These are phyloP conservation scores for Eupithecia subumbrata DNA, from an alignment of 2,888 invertebrate genomes.

Conservation along the genomic window DNA sequence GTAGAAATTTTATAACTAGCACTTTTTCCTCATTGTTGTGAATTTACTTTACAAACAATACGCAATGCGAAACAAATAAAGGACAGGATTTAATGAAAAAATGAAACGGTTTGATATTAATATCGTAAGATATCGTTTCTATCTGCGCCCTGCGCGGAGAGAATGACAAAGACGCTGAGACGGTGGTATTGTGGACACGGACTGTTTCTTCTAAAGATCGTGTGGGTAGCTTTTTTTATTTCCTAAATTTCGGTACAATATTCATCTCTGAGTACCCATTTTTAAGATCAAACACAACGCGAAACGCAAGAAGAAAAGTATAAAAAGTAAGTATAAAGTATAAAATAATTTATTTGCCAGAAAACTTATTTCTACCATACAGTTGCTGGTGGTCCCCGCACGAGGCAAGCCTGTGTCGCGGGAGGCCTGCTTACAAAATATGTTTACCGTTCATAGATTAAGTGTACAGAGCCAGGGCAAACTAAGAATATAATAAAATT, in stretches of 20 bases:
- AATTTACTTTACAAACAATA: slow-evolving; percentile 30
- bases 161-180: slow-evolving; percentile 58
- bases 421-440: too few relatives aligned
- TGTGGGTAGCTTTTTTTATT: neutral
- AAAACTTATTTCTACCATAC: too few relatives aligned
- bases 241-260: neutral
- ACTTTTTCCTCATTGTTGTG: slow-evolving; percentile 11
- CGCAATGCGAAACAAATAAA: slow-evolving; percentile 53
- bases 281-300: neutral
- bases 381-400: too few relatives aligned
- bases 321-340: too few relatives aligned
- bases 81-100: slow-evolving; percentile 69
- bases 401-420: too few relatives aligned
- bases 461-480: too few relatives aligned
- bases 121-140: slow-evolving; percentile 78
- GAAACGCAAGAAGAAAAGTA: neutral
- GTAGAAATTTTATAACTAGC: slow-evolving; percentile 31
- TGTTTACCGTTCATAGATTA: too few relatives aligned
- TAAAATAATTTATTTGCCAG: too few relatives aligned
- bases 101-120: slow-evolving; percentile 71
- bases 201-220: neutral
- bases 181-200: slow-evolving; percentile 49
- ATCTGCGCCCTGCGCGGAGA: slow-evolving; percentile 66
- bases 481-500: too few relatives aligned
- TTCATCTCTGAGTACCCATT: neutral